Evolutionary conservation across 2,113 vertebrate genomes (phyloP).

Genomic region (Cyphomyrus plagiostoma): DNA sequence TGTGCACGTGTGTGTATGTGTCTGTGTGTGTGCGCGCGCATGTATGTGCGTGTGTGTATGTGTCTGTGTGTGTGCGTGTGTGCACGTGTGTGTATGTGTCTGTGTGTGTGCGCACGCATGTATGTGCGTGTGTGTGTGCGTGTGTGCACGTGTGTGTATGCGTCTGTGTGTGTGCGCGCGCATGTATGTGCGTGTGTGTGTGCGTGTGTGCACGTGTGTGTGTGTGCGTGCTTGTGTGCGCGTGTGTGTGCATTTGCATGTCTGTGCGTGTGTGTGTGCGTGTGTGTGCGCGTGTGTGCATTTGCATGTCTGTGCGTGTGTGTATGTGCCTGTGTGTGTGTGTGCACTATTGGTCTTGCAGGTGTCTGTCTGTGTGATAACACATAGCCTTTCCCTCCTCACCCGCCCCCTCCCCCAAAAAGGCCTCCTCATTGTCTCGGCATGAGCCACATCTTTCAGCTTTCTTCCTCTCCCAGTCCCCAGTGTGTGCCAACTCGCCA

Average conservation of each 20-base stretch:
- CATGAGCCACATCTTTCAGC: neutral
- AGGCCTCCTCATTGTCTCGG: neutral
- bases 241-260: neutral
- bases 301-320: neutral
- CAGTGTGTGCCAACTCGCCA: neutral
- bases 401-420: neutral
- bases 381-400: neutral
- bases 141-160: neutral
- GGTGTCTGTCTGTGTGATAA: neutral
- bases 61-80: neutral
- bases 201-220: neutral
- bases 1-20: neutral
- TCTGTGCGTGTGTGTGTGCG: neutral
- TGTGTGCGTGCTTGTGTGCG: neutral
- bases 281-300: neutral
- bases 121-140: neutral
- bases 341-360: neutral
- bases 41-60: neutral
- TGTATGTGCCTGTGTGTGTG: neutral
- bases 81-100: neutral
- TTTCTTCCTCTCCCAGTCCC: slow-evolving; percentile 8
- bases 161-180: neutral
- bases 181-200: too few relatives aligned
- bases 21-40: too few relatives aligned
- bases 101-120: neutral